These are phyloP conservation scores for Naso thynnoides DNA, from an alignment of 2,797 vertebrate genomes.

Conservation along the genomic window DNA sequence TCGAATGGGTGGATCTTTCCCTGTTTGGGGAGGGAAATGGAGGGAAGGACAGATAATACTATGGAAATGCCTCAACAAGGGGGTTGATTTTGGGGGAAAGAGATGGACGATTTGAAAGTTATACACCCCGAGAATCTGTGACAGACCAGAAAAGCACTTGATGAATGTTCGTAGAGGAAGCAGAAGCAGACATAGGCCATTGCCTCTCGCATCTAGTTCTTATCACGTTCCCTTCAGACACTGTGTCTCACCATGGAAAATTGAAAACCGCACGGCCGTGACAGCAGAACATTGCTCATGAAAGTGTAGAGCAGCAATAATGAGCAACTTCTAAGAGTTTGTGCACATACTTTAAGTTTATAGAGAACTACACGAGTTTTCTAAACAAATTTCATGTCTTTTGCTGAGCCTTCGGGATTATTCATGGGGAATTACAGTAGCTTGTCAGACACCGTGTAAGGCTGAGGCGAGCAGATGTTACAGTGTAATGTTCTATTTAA, in stretches of 20 bases:
- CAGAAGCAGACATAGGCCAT: conserved; percentile 44
- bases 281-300: conserved; percentile 61
- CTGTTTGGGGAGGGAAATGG: conserved; percentile 16
- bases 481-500: conserved; percentile 65
- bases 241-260: conserved; percentile 65
- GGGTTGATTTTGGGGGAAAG: conserved; percentile 3
- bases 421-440: conserved; percentile 64
- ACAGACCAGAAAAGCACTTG: conserved; percentile 64
- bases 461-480: conserved; percentile 68
- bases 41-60: conserved; percentile 7
- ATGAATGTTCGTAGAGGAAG: conserved; percentile 59
- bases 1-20: conserved; percentile 53
- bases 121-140: conserved; percentile 40
- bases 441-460: conserved; percentile 62
- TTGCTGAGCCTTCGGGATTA: conserved; percentile 63
- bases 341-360: conserved; percentile 41
- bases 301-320: conserved; percentile 54
- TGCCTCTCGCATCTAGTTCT: conserved; percentile 62
- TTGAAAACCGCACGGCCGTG: conserved; percentile 66
- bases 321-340: conserved; percentile 57
- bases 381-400: conserved; percentile 56
- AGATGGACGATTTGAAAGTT: conserved; percentile 49
- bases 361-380: conserved; percentile 37
- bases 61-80: conserved; percentile 14
- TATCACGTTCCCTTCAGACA: conserved; percentile 67